A percentile compares a stretch with the other conserved stretches of the same genome.
These are phyloP conservation scores for Quadriops clusia DNA, from an alignment of 2,888 invertebrate species.

Conservation along the genomic window DNA sequence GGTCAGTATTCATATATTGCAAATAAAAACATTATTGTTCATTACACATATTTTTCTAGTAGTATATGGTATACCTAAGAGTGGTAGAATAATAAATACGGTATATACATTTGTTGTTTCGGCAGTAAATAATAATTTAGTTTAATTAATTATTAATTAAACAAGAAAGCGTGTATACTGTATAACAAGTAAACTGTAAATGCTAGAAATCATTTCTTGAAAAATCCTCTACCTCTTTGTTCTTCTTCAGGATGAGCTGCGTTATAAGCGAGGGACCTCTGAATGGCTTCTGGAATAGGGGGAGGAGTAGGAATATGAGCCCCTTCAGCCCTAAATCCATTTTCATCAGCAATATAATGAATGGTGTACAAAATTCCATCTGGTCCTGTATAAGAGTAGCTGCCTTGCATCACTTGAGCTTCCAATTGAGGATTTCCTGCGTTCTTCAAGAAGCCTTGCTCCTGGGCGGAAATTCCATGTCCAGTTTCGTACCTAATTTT, in stretches of 20 bases:
- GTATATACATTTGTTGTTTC: no score
- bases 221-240: no score
- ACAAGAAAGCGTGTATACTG: no score
- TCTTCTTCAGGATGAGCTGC: conserved; percentile 18
- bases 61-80: no score
- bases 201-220: no score
- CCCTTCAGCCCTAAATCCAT: conserved; percentile 65
- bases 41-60: no score
- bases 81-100: no score
- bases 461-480: conserved; percentile 59
- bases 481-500: conserved; percentile 52
- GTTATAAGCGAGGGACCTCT: conserved; percentile 16
- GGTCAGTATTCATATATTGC: no score
- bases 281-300: conserved; percentile 38
- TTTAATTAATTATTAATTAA: no score
- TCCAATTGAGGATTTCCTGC: conserved; percentile 28
- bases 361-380: conserved; percentile 46
- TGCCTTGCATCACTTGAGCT: conserved; percentile 42
- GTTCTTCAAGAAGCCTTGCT: conserved; percentile 39
- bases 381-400: conserved; percentile 46
- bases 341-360: conserved; percentile 66
- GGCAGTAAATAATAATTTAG: no score
- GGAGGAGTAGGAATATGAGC: conserved; percentile 68
- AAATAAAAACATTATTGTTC: no score
- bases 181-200: no score